A percentile compares a stretch with the other conserved stretches of the same genome.
phyloP scores from a whole-genome alignment of 2,888 invertebrate species.

The Clunio marinus region DNA sequence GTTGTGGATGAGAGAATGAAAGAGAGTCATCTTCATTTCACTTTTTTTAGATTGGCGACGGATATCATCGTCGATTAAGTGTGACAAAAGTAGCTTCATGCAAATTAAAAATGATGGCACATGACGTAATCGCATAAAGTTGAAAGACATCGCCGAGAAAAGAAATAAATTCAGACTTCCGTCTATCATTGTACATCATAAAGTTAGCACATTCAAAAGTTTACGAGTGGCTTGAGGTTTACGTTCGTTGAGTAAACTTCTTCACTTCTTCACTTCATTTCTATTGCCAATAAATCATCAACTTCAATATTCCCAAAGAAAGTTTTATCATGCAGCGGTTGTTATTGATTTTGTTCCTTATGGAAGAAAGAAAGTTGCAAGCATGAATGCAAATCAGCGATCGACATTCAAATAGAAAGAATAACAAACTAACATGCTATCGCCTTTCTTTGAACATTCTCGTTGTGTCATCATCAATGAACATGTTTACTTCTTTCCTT shows the following conservation, averaged over 20 bases:
- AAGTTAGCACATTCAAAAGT: too few species aligned
- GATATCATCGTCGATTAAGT: background rate
- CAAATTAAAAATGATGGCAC: background rate
- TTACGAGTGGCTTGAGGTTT: background rate
- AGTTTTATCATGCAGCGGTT: background rate
- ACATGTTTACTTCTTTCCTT: background rate
- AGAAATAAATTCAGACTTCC: background rate
- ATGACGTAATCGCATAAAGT: too few species aligned
- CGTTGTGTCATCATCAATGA: background rate
- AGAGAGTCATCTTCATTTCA: background rate
- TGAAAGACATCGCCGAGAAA: too few species aligned
- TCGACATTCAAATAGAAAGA: background rate
- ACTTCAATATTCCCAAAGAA: background rate
- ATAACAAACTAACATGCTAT: background rate
- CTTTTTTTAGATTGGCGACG: background rate
- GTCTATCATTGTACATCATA: constrained; percentile 10
- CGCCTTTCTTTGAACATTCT: background rate
- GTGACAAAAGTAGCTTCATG: constrained; percentile 1
- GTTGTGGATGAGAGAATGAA: too few species aligned
- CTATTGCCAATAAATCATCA: background rate
- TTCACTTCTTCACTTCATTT: too few species aligned
- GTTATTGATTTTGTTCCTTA: too few species aligned
- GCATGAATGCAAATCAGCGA: background rate
- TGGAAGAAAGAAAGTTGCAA: background rate
- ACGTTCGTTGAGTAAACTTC: background rate